Conservation (phyloP, 2,113 vertebrate species). For the Lagopus leucura region DNA sequence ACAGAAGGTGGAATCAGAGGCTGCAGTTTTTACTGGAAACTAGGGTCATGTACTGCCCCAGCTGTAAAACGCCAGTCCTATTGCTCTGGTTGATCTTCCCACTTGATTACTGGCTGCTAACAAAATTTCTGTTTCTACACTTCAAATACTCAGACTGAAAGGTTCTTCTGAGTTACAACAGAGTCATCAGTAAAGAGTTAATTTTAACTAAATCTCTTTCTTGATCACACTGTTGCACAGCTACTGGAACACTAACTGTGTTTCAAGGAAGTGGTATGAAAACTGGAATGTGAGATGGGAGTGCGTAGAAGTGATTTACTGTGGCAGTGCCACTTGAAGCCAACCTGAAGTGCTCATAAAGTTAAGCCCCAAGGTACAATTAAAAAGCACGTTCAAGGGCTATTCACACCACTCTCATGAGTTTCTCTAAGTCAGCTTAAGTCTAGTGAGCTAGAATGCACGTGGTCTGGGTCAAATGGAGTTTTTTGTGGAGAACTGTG, state of each 20-base stretch:
- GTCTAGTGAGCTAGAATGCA: background rate
- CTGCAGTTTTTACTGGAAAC: background rate
- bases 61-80: background rate
- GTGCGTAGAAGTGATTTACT: background rate
- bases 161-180: background rate
- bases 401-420: background rate
- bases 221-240: background rate
- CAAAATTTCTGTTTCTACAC: background rate
- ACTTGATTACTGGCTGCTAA: background rate
- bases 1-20: background rate
- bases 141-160: background rate
- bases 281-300: background rate
- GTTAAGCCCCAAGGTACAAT: background rate
- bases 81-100: background rate
- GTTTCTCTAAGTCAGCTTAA: background rate
- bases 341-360: background rate
- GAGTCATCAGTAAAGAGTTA: background rate
- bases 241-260: background rate
- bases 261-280: conserved; percentile 14
- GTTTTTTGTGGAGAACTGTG: background rate
- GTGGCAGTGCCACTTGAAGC: background rate
- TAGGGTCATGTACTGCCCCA: background rate
- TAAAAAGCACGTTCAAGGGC: background rate
- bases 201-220: background rate
- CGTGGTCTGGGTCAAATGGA: background rate